A percentile compares a stretch with the other conserved stretches of the same genome.
phyloP scores from a whole-genome alignment of 2,888 invertebrate genomes.

The Keiferia lycopersicella region DNA sequence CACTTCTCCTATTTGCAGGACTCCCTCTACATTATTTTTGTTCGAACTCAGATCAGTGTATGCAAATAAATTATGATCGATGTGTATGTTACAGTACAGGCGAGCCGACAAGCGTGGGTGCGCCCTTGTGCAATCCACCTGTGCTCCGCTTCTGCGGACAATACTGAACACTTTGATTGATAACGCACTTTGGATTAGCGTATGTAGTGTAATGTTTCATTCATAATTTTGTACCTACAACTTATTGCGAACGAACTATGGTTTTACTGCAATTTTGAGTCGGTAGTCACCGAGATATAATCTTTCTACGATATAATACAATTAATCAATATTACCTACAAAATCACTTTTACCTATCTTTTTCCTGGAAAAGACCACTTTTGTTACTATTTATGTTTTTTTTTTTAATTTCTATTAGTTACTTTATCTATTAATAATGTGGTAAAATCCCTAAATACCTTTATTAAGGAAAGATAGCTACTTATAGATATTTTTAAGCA shows the following conservation, averaged over 20 bases:
- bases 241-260: not conserved
- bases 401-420: too few relatives aligned
- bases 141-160: conserved; percentile 30
- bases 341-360: too few relatives aligned
- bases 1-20: too few relatives aligned
- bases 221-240: not conserved
- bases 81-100: conserved; percentile 43
- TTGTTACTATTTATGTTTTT: too few relatives aligned
- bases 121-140: conserved; percentile 45
- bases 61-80: conserved; percentile 67
- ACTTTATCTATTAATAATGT: too few relatives aligned
- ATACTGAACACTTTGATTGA: conserved; percentile 32
- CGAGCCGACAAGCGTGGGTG: conserved; percentile 44
- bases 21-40: too few relatives aligned
- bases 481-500: not conserved
- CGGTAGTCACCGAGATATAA: not conserved
- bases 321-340: too few relatives aligned
- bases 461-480: too few relatives aligned
- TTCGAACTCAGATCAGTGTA: conserved; percentile 37
- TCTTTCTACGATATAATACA: too few relatives aligned
- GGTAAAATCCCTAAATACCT: too few relatives aligned
- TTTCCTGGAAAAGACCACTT: too few relatives aligned
- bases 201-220: not conserved
- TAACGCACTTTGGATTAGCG: conserved; percentile 21
- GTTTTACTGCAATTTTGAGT: not conserved